Base-by-base conservation (phyloP, 2,797 vertebrate genomes). In the Aldrovandia affinis region DNA sequence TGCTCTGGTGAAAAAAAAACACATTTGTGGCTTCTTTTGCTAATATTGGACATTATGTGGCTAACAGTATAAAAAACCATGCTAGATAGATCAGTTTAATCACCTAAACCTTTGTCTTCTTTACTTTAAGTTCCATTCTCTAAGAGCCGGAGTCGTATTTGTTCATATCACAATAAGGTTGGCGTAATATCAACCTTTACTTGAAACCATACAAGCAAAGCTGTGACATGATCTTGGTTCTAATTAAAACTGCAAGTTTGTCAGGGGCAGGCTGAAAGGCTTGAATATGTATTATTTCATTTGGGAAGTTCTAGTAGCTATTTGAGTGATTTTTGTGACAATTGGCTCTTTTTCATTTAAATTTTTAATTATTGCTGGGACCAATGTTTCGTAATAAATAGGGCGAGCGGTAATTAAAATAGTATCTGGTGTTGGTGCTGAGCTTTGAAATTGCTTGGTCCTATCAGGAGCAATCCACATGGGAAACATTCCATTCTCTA, bases 291-390 rank as follows among this genome's bases (percentile, higher is more conserved):
- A 85, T 86, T 84, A 89, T 87, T 88, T 86, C 84, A 89, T 91
- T 89, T 85, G 87, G 84, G 82, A 83, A 81, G 86, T 83, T 88
- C 84, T 75, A 50, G 81, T 80, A 83, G 85, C 75, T 84, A 73
- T 83, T 77, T 83, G 30, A 77, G 55, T 55, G 50, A 33, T 44
- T 81, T 47, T 78, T 81, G 87, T 89, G 87, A 85, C 86, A 88
- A 90, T 89, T 88, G 89, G 88, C 89, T 89, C 81, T 42, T 83
- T 87, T 88, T 83, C 77, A 86, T 91, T 90, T 90, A 87, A 90
- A 89, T 89, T 89, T 89, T 89, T 88, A 88, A 86, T 89, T 90
- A 86, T 81, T 83, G 81, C 70, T 86, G 79, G 57, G 85, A 84
- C 44, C 84, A 89, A 86, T 89, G 61, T 83, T 87, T 89, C 78